phyloP scores from a whole-genome alignment of 2,797 vertebrate genomes.

The Schizopygopsis malacanthus region DNA sequence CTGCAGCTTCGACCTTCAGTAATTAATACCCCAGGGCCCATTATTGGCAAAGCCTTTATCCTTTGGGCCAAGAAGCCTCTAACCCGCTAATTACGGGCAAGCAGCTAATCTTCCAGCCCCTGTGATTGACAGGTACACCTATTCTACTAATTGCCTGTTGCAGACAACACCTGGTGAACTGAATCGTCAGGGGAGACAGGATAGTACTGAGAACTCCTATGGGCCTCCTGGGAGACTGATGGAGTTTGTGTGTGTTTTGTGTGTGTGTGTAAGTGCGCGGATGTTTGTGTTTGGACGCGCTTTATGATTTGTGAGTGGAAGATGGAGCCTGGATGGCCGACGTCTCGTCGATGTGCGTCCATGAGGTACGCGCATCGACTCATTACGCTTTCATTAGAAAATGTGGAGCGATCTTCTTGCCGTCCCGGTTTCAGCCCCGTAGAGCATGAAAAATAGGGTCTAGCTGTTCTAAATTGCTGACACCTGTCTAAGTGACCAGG shows the following conservation, averaged over 20 bases:
- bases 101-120: constrained; percentile 82
- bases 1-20: constrained; percentile 86
- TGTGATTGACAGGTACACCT: constrained; percentile 86
- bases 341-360: background rate
- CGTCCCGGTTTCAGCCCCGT: constrained; percentile 15
- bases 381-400: constrained; percentile 36
- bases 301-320: constrained; percentile 46
- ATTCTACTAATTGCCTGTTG: constrained; percentile 87
- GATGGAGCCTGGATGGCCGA: constrained; percentile 22
- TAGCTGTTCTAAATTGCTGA: constrained; percentile 50
- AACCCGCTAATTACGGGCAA: constrained; percentile 86
- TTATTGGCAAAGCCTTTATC: constrained; percentile 88
- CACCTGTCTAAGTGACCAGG: constrained; percentile 53
- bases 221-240: constrained; percentile 75
- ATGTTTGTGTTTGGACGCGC: constrained; percentile 39
- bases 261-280: constrained; percentile 32
- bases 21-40: constrained; percentile 87
- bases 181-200: constrained; percentile 74
- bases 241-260: constrained; percentile 64
- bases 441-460: constrained; percentile 51
- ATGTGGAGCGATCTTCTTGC: background rate
- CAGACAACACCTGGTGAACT: constrained; percentile 87
- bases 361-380: background rate
- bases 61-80: constrained; percentile 82
- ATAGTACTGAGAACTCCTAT: constrained; percentile 75